These are phyloP conservation scores for Cephalotes varians DNA, from an alignment of 2,888 invertebrate genomes.

Conservation along the genomic window DNA sequence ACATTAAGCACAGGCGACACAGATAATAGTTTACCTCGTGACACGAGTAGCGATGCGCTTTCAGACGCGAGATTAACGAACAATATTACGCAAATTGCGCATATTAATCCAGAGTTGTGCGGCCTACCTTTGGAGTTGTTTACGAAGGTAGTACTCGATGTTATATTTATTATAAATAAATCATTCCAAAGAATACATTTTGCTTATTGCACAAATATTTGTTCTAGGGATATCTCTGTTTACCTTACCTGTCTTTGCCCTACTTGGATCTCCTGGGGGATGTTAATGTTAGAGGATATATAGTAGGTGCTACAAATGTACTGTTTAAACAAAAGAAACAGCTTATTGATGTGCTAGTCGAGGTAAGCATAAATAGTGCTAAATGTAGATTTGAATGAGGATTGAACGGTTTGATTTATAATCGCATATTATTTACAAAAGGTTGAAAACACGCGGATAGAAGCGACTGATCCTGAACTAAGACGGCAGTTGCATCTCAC, in stretches of 20 bases:
- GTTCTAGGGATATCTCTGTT: conserved; percentile 94
- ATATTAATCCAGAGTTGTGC: conserved; percentile 91
- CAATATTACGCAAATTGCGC: conserved; percentile 88
- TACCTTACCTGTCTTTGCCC: conserved; percentile 98
- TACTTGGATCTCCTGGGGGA: conserved; percentile 97
- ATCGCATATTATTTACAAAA: conserved; percentile 73
- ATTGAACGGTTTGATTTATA: not conserved
- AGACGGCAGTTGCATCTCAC: conserved; percentile 94
- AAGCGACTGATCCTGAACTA: conserved; percentile 92
- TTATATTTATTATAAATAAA: not conserved
- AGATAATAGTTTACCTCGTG: conserved; percentile 89
- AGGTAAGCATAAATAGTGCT: conserved; percentile 86
- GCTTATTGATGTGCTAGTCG: conserved; percentile 96
- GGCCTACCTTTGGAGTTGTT: conserved; percentile 96
- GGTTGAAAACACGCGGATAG: conserved; percentile 94
- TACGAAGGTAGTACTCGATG: conserved; percentile 88
- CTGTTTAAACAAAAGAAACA: conserved; percentile 98
- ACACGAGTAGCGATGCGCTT: conserved; percentile 89
- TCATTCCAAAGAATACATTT: not conserved
- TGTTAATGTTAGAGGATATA: conserved; percentile 93
- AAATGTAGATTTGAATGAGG: not conserved
- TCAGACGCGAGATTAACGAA: conserved; percentile 88
- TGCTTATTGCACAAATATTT: not conserved
- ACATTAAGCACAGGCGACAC: conserved; percentile 83
- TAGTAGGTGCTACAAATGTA: conserved; percentile 99